Conservation (phyloP, 2,888 invertebrate genomes). For the Blera fallax region DNA sequence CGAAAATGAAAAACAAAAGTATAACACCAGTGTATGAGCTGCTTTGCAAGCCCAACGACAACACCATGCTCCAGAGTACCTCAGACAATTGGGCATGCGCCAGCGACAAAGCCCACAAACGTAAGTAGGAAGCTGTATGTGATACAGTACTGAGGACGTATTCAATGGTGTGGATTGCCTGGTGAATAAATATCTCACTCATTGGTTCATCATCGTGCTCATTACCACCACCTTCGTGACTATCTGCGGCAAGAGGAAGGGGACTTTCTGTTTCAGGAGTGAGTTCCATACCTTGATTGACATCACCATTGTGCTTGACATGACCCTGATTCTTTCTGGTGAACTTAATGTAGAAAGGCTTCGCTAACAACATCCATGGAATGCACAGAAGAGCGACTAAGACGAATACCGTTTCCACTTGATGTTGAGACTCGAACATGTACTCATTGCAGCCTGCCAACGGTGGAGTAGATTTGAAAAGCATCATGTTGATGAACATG, state of each 20-base stretch:
- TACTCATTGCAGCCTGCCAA: constrained; percentile 82
- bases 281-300: not conserved
- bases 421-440: constrained; percentile 87
- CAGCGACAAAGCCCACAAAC: constrained; percentile 98
- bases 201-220: constrained; percentile 86
- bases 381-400: constrained; percentile 90
- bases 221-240: not conserved
- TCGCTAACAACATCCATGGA: constrained; percentile 95
- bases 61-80: constrained; percentile 96
- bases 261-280: not conserved
- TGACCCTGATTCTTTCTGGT: constrained; percentile 78
- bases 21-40: constrained; percentile 87
- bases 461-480: constrained; percentile 82
- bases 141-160: constrained; percentile 94
- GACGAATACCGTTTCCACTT: constrained; percentile 89
- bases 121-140: constrained; percentile 98
- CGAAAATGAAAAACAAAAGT: constrained; percentile 91
- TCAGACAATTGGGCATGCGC: constrained; percentile 95
- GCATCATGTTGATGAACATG: constrained; percentile 90
- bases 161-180: constrained; percentile 88
- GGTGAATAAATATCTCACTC: constrained; percentile 90
- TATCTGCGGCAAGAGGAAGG: not conserved
- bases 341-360: constrained; percentile 89
- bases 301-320: not conserved
- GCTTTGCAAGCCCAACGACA: constrained; percentile 87